A percentile compares a stretch with the other conserved stretches of the same genome.
phyloP scores from a whole-genome alignment of 1,140 invertebrate genomes.

The Caerostris darwini region DNA sequence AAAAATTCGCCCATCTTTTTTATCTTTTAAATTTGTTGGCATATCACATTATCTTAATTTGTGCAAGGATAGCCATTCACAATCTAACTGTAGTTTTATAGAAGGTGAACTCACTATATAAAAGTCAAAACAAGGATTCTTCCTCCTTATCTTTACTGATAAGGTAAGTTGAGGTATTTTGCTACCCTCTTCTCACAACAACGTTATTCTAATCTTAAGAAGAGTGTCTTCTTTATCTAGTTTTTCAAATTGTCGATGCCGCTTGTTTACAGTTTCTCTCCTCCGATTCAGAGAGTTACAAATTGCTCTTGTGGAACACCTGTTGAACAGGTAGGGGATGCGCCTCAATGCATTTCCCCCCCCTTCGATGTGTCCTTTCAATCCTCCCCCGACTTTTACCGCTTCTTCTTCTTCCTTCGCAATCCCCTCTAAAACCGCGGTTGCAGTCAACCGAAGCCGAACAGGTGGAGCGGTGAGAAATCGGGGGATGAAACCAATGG shows the following conservation, averaged over 20 bases:
- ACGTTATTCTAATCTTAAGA: background rate
- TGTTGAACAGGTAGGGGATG: slow-evolving; percentile 71
- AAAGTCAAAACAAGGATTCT: background rate
- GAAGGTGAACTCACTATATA: too few species aligned
- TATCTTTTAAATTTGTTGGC: too few species aligned
- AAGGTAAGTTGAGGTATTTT: background rate
- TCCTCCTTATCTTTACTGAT: background rate
- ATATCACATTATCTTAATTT: too few species aligned
- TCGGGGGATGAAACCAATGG: background rate
- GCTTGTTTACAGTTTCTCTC: slow-evolving; percentile 66
- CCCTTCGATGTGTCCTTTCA: slow-evolving; percentile 29
- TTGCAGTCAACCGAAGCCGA: slow-evolving; percentile 58
- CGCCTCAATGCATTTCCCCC: slow-evolving; percentile 55
- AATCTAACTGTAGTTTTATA: too few species aligned
- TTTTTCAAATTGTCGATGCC: slow-evolving; percentile 31
- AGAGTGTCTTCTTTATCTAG: background rate
- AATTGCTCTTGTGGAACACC: slow-evolving; percentile 75
- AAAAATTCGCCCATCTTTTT: too few species aligned
- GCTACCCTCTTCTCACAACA: background rate
- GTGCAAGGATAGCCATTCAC: too few species aligned
- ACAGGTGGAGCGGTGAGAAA: slow-evolving; percentile 69
- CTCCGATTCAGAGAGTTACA: slow-evolving; percentile 66
- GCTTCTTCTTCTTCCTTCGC: background rate
- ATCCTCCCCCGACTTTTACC: slow-evolving; percentile 51
- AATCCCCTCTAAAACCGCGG: background rate